Conservation (phyloP, 2,888 invertebrate genomes). For the Panzeria rudis region DNA sequence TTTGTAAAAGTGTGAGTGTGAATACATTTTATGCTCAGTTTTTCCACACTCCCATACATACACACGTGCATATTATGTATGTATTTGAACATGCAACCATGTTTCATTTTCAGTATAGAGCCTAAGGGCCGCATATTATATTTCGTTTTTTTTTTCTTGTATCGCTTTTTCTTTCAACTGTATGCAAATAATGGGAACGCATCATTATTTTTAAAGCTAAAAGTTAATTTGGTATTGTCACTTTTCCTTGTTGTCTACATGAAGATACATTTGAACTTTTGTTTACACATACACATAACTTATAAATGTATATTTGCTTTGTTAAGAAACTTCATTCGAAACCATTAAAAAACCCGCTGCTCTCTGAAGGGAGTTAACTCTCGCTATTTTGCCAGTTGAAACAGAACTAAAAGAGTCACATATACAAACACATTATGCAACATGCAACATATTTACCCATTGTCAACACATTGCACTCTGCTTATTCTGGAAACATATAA, state of each 20-base stretch:
- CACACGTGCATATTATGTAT: not conserved
- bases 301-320: conserved; percentile 18
- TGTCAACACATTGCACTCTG: conserved; percentile 47
- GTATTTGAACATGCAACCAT: conserved; percentile 4
- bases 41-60: conserved; percentile 3
- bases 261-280: conserved; percentile 61
- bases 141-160: not conserved
- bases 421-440: not conserved
- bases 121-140: conserved; percentile 45
- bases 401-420: conserved; percentile 25
- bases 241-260: conserved; percentile 69
- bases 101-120: conserved; percentile 45
- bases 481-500: conserved; percentile 59
- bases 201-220: conserved; percentile 72
- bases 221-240: conserved; percentile 72
- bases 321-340: conserved; percentile 35
- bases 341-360: conserved; percentile 51
- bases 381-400: conserved; percentile 59
- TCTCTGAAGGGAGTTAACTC: conserved; percentile 62
- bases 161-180: conserved; percentile 52
- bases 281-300: conserved; percentile 31
- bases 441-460: conserved; percentile 47
- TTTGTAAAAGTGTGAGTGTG: conserved; percentile 21
- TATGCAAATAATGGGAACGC: conserved; percentile 61
- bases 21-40: conserved; percentile 16